Conservation (phyloP, 1,140 invertebrate genomes). For the Drosophila quadrilineata region DNA sequence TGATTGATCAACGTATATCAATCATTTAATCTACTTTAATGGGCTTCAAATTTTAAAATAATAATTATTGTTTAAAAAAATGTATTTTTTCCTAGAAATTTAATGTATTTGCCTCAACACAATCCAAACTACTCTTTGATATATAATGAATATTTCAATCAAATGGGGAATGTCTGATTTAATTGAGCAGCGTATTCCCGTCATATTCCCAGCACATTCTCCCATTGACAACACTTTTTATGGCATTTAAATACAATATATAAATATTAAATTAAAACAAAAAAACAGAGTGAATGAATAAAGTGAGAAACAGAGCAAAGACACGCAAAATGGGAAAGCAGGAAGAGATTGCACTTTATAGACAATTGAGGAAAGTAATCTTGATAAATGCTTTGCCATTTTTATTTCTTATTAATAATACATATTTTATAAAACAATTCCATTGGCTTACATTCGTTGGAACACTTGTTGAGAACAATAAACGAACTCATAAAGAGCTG, state of each 20-base stretch:
- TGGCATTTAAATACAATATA: slow-evolving; percentile 10
- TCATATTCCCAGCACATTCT: slow-evolving; percentile 20
- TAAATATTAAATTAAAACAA: slow-evolving; percentile 2
- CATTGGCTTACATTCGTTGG: slow-evolving; percentile 20
- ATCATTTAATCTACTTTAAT: too few relatives aligned
- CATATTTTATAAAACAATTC: neutral
- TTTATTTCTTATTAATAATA: neutral
- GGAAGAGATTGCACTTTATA: slow-evolving; percentile 39
- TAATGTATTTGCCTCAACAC: neutral
- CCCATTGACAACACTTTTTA: slow-evolving; percentile 8
- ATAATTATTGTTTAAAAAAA: too few relatives aligned
- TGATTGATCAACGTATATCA: too few relatives aligned
- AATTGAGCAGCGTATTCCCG: slow-evolving; percentile 23
- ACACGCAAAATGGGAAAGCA: slow-evolving; percentile 47
- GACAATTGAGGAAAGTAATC: too few relatives aligned
- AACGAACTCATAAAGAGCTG: too few relatives aligned
- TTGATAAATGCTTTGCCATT: slow-evolving; percentile 5
- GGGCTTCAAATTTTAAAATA: too few relatives aligned
- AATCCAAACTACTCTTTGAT: neutral
- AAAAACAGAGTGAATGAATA: slow-evolving; percentile 2
- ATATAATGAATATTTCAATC: neutral
- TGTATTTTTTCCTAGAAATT: too few relatives aligned
- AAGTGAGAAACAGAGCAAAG: slow-evolving; percentile 12
- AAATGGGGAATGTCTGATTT: too few relatives aligned
- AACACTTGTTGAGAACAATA: neutral